phyloP scores from a whole-genome alignment of 2,888 invertebrate genomes.

The Brachylomia viminalis region DNA sequence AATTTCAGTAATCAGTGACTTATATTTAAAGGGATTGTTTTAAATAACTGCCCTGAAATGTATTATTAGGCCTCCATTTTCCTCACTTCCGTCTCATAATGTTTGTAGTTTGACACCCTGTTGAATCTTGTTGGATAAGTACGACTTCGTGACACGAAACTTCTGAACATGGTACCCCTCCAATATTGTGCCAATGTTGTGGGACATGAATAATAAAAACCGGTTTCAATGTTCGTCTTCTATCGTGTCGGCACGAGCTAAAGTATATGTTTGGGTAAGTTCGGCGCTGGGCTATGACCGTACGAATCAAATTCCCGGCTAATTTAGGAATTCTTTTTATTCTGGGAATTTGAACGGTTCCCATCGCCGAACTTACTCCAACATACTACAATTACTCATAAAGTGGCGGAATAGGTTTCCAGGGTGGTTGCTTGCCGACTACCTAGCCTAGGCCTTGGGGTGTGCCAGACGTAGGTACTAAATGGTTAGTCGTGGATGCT shows the following conservation, averaged over 20 bases:
- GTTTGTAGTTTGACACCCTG: slow-evolving; percentile 52
- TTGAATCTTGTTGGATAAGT: slow-evolving; percentile 43
- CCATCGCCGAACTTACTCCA: background rate
- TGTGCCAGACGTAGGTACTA: background rate
- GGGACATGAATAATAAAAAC: background rate
- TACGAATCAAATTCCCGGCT: too few species aligned
- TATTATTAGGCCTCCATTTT: slow-evolving; percentile 33
- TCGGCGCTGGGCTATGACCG: background rate
- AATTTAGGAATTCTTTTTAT: too few species aligned
- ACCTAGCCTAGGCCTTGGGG: background rate
- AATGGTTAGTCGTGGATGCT: background rate
- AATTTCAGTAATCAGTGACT: slow-evolving; percentile 9
- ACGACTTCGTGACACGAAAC: slow-evolving; percentile 40
- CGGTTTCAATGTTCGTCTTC: background rate
- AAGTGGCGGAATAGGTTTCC: background rate
- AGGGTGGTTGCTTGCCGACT: background rate
- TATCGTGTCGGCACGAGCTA: background rate
- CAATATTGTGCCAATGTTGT: background rate
- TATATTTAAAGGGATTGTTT: slow-evolving; percentile 9
- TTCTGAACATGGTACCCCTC: slow-evolving; percentile 1
- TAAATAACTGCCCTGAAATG: slow-evolving; percentile 11
- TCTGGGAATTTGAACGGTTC: too few species aligned
- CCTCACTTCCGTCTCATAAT: slow-evolving; percentile 39
- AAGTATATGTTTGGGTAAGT: background rate
- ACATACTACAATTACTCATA: background rate